A percentile compares a stretch with the other conserved stretches of the same genome.
Conservation (phyloP, 2,888 invertebrate genomes). For the Drosophila austrosaltans region DNA sequence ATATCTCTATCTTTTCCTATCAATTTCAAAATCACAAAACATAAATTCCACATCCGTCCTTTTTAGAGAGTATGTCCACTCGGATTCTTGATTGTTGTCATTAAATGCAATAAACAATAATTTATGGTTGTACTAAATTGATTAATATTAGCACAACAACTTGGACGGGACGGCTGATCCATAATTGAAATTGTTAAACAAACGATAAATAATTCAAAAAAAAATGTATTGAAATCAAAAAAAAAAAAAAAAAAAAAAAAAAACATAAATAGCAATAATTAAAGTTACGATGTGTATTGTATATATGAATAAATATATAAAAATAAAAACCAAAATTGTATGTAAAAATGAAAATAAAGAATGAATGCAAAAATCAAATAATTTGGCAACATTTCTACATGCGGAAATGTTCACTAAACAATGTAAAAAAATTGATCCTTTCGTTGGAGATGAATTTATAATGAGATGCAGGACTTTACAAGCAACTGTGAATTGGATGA, state of each 20-base stretch:
- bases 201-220: slow-evolving; percentile 29
- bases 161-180: slow-evolving; percentile 57
- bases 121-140: slow-evolving; percentile 70
- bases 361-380: slow-evolving; percentile 42
- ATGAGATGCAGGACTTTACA: no score
- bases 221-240: slow-evolving; percentile 31
- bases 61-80: slow-evolving; percentile 49
- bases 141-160: slow-evolving; percentile 66
- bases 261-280: slow-evolving; percentile 65
- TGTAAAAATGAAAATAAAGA: slow-evolving; percentile 64
- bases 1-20: not conserved
- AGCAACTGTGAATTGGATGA: no score
- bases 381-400: not conserved
- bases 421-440: not conserved
- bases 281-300: slow-evolving; percentile 66
- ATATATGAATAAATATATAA: slow-evolving; percentile 49
- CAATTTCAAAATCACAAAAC: slow-evolving; percentile 33
- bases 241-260: slow-evolving; percentile 31
- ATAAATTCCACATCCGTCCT: slow-evolving; percentile 69
- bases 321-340: slow-evolving; percentile 38
- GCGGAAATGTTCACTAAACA: not conserved
- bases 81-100: slow-evolving; percentile 57
- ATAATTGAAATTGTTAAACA: slow-evolving; percentile 68
- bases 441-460: no score
- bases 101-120: slow-evolving; percentile 41